phyloP scores from a whole-genome alignment of 2,113 vertebrate genomes.

The Ctenomys sociabilis region DNA sequence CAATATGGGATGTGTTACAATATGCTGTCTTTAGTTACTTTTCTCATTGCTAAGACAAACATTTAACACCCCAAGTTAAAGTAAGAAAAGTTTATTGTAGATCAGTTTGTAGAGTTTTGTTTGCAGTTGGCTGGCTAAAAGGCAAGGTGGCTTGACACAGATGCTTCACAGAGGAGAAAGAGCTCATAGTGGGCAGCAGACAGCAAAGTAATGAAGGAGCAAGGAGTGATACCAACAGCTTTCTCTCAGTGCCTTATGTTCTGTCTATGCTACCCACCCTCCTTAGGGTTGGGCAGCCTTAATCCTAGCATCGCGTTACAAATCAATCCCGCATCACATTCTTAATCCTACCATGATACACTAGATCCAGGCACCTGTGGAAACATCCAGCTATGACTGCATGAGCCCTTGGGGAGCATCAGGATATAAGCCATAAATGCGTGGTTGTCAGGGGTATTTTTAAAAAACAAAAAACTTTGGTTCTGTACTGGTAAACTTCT shows the following conservation, averaged over 20 bases:
- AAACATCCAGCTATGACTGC: background rate
- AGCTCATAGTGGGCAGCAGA: background rate
- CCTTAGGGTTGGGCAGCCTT: background rate
- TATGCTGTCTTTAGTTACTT: background rate
- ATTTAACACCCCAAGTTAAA: background rate
- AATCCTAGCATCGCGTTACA: background rate
- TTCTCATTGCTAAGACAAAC: background rate
- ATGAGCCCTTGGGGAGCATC: background rate
- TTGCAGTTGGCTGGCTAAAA: background rate
- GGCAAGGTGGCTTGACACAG: background rate
- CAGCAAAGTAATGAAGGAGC: background rate
- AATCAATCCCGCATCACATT: background rate
- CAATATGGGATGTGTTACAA: background rate
- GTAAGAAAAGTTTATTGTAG: background rate
- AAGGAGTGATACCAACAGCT: background rate
- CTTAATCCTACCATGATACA: background rate
- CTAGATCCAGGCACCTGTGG: background rate
- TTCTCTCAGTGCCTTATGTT: background rate
- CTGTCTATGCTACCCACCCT: background rate
- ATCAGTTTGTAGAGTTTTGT: background rate
- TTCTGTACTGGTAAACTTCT: slow-evolving; percentile 11
- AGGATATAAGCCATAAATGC: background rate
- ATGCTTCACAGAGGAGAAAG: background rate
- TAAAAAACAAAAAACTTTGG: background rate
- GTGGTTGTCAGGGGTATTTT: background rate